These are phyloP conservation scores for Atrichornis clamosus DNA, from an alignment of 2,113 vertebrate species.

Conservation along the genomic window DNA sequence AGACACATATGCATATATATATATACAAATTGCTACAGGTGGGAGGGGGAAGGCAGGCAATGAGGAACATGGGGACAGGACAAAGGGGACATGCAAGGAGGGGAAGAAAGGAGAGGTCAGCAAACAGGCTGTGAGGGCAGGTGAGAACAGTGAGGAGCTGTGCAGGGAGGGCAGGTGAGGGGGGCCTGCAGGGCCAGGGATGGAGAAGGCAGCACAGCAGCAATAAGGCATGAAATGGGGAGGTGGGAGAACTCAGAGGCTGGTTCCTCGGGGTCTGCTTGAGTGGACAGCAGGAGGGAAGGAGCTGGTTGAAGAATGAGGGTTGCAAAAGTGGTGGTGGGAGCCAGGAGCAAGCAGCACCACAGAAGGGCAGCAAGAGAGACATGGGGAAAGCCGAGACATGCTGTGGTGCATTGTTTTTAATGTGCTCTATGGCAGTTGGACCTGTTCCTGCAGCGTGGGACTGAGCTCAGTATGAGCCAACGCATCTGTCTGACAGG, in stretches of 20 bases:
- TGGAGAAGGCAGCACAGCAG: background rate
- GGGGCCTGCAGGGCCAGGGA: background rate
- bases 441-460: background rate
- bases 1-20: background rate
- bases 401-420: background rate
- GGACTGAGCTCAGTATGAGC: background rate
- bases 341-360: background rate
- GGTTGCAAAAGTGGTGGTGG: background rate
- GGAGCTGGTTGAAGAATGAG: background rate
- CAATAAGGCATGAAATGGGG: background rate
- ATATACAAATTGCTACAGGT: fast-evolving
- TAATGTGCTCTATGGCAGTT: background rate
- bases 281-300: fast-evolving
- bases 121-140: background rate
- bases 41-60: background rate
- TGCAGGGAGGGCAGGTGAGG: background rate
- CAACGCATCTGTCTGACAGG: slow-evolving; percentile 20
- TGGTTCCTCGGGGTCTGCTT: fast-evolving
- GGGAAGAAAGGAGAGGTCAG: background rate
- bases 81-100: fast-evolving
- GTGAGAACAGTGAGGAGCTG: background rate
- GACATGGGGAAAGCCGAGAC: background rate
- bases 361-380: background rate
- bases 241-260: background rate
- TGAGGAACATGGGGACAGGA: fast-evolving